Conservation (phyloP, 2,113 vertebrate species). For the Alexandromys fortis region DNA sequence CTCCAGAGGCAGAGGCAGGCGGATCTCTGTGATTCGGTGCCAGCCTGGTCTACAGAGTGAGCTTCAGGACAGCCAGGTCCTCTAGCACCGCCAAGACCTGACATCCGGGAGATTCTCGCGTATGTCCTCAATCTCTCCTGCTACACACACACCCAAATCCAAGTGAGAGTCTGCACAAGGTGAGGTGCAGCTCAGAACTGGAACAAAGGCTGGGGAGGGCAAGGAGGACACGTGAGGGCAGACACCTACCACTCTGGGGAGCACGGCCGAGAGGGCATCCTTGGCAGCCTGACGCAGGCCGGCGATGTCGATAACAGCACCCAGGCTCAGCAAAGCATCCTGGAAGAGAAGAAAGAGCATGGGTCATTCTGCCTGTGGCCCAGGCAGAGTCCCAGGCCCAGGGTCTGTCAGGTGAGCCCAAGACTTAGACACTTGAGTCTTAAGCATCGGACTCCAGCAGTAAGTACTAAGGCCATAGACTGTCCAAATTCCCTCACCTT, state of each 20-base stretch:
- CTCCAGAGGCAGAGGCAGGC: no score
- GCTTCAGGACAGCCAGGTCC: no score
- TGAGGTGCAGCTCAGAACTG: neutral
- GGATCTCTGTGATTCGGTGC: no score
- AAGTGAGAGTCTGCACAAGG: neutral
- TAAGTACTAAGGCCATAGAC: neutral
- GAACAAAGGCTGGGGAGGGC: neutral
- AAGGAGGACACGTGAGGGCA: rapidly evolving
- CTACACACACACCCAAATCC: neutral
- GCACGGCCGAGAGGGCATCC: constrained; percentile 88
- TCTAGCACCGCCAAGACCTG: neutral
- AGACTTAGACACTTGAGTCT: neutral
- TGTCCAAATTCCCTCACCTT: neutral
- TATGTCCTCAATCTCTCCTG: neutral
- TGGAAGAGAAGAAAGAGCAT: constrained; percentile 79
- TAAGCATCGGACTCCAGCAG: neutral
- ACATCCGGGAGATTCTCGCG: neutral
- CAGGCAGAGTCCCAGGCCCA: neutral
- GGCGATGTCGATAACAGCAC: constrained; percentile 86
- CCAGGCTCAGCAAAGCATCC: constrained; percentile 92
- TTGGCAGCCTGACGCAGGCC: constrained; percentile 88
- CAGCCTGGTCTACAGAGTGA: no score
- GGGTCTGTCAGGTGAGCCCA: neutral
- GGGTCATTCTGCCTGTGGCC: neutral
- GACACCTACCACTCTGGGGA: constrained; percentile 88